Percentiles rank a stretch among this genome's conserved stretches.
These are phyloP conservation scores for Dromiciops gliroides DNA, from an alignment of 2,113 vertebrate species.

Conservation along the genomic window DNA sequence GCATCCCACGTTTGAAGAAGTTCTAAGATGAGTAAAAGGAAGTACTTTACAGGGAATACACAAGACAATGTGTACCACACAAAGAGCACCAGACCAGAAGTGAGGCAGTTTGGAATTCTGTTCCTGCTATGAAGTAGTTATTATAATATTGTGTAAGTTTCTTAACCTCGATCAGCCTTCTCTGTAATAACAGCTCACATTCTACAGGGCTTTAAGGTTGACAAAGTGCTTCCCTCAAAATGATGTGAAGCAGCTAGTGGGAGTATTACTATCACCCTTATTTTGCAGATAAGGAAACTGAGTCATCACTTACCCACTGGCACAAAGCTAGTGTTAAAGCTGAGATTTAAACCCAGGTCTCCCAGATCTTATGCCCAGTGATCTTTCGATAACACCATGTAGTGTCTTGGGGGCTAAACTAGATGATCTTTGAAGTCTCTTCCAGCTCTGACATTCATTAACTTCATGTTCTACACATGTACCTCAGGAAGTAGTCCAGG, in stretches of 20 bases:
- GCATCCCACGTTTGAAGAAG: neutral
- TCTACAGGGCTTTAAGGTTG: neutral
- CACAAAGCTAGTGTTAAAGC: neutral
- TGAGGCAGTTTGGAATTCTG: neutral
- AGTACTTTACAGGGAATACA: neutral
- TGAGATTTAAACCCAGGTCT: neutral
- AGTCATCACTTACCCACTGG: neutral
- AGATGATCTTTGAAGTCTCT: neutral
- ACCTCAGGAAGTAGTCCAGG: neutral
- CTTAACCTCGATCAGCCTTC: neutral
- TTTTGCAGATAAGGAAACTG: neutral
- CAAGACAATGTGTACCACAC: neutral
- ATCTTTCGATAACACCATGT: neutral
- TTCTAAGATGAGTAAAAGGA: constrained; percentile 8
- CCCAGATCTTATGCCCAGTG: neutral
- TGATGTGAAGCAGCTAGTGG: neutral
- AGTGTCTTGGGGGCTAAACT: neutral
- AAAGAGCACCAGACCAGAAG: neutral
- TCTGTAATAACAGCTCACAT: neutral
- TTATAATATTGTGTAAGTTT: neutral
- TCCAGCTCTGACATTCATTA: neutral
- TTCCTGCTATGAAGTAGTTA: neutral
- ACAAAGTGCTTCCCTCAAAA: neutral
- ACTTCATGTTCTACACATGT: neutral
- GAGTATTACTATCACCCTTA: neutral